Percentiles rank a stretch among this genome's conserved stretches.
These are phyloP conservation scores for Ophion obscuratus DNA, from an alignment of 2,888 invertebrate species.

Conservation along the genomic window DNA sequence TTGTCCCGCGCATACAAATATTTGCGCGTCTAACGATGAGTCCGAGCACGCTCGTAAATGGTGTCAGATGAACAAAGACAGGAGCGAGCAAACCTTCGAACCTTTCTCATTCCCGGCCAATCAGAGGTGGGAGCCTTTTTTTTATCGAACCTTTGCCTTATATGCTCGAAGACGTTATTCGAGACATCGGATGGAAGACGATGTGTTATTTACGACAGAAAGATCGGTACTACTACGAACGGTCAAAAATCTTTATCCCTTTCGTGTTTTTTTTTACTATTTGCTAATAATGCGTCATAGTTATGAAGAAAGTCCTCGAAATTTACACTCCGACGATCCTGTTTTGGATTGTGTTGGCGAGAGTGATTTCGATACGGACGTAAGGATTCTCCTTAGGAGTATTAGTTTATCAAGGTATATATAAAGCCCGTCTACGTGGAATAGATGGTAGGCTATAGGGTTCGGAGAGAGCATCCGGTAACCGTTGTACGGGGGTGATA, in stretches of 20 bases:
- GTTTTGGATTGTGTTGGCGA: background rate
- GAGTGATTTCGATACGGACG: background rate
- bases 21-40: slow-evolving; percentile 45
- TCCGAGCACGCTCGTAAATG: slow-evolving; percentile 34
- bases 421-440: background rate
- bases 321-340: background rate
- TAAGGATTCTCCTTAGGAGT: background rate
- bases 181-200: background rate
- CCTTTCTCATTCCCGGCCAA: slow-evolving; percentile 17
- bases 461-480: slow-evolving; percentile 2
- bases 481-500: slow-evolving; percentile 2
- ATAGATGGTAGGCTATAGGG: background rate
- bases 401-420: slow-evolving; percentile 18
- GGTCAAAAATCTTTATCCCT: background rate
- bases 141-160: background rate
- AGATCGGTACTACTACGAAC: too few species aligned
- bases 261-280: background rate
- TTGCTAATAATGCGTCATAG: too few species aligned
- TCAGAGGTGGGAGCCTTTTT: background rate
- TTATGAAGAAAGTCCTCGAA: background rate
- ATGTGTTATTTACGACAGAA: background rate
- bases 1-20: slow-evolving; percentile 40
- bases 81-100: slow-evolving; percentile 15
- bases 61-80: slow-evolving; percentile 10
- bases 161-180: too few species aligned